Base-by-base conservation (phyloP, 2,888 invertebrate species). In the Tipula confusa region DNA sequence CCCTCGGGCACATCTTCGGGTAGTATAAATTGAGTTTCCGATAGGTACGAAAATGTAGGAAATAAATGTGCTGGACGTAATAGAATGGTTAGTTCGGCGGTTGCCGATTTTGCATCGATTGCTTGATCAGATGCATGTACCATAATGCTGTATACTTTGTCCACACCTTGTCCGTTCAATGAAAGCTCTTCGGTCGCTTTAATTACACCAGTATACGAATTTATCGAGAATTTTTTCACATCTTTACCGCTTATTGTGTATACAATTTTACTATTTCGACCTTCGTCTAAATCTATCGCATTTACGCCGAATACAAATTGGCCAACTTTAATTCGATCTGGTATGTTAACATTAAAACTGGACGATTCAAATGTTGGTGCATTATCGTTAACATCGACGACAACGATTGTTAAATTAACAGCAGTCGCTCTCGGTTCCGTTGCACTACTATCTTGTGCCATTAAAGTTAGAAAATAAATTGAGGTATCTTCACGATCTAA, bases 281-380 rank as follows among this genome's bases (percentile, higher is more conserved):
- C 96, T 84, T 94, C 92, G 88, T 98, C 98, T 84, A 92, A 92
- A 88, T 98, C 98, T 5, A 92, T 91, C 0, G 98, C 98, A 88
- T 94, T 95, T 0, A 96, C 96, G 7, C 98, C 98, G 88, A 97
- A 95, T 29, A 98, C 95, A 90, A 98, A 98, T 86, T 96, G 93
- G 87, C 95, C 96, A 83, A 92, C 90, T 85, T 92, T 91, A 0
- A 95, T 96, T 33, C 94, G 93, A 87, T 97, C 96, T 0, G 97
- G 94, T 84, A 98, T 93, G 86, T 95, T 94, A 18, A 96, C 93
- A 86, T 93, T 94, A 88, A 96, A 97, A 85, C 93, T 92, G 1
- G 93, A 91, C 84, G 93, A 93, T 5, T 93, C 92, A 90, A 97
- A 97, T 82, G 90, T 91, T 0, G 97, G 97, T 9, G 93, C 92